A percentile compares a stretch with the other conserved stretches of the same genome.
phyloP scores from a whole-genome alignment of 2,888 invertebrate species.

The Prosapia bicincta region DNA sequence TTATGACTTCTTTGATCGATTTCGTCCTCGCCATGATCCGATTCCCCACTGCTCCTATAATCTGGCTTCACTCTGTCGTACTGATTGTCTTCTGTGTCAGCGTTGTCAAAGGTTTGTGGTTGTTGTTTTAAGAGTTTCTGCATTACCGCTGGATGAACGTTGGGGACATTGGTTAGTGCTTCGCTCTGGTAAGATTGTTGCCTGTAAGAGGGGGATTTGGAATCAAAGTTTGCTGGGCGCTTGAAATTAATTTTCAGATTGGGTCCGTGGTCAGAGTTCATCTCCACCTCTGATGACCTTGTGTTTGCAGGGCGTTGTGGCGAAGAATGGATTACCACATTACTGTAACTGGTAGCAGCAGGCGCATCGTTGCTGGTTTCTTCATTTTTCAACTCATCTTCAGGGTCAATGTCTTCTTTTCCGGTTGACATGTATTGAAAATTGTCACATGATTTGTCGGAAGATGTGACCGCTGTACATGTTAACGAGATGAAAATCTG shows the following conservation, averaged over 20 bases:
- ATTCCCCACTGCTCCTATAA: not conserved
- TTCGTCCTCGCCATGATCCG: not conserved
- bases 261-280: not conserved
- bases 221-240: not conserved
- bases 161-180: not conserved
- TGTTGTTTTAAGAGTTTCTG: slow-evolving; percentile 27
- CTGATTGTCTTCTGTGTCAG: not conserved
- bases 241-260: not conserved
- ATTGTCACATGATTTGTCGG: not conserved
- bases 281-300: not conserved
- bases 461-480: not conserved
- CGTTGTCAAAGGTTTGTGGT: slow-evolving; percentile 24
- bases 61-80: not conserved
- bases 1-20: not conserved
- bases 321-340: not conserved
- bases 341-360: not conserved
- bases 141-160: slow-evolving; percentile 21
- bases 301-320: not conserved
- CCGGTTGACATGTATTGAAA: not conserved
- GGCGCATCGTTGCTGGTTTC: not conserved
- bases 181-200: not conserved
- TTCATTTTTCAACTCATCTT: not conserved
- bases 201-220: not conserved
- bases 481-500: not conserved
- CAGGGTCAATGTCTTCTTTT: not conserved